Evolutionary conservation across 2,888 invertebrate species (phyloP), one percentile per base, ranked within the genome.

Genomic region (Drosophila testacea): DNA sequence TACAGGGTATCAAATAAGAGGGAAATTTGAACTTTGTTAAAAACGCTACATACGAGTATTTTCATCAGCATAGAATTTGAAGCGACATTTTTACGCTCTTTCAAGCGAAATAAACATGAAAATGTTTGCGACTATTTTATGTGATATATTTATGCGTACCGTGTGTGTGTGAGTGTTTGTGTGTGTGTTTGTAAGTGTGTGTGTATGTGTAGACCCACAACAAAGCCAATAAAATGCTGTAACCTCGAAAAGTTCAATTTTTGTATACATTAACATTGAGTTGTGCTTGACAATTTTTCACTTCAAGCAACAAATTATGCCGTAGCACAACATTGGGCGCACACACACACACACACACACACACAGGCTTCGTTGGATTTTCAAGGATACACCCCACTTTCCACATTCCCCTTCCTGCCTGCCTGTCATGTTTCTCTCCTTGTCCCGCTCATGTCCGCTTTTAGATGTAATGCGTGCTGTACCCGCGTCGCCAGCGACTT

Each of bases 41-140:
- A 50, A 73, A 55, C 16, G 50, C 39, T 34, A 34, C 50, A 64
- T 57, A 22, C 22, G 22, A 22, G 22, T 22, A 57, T 42, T 76
- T 63, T 60, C 34, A 39, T 68, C 52, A 69, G 44, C 63, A 70
- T 57, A 73, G 69, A 69, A 77, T 80, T 80, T 66, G 65, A 47
- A 75, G 81, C 79, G 72, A 76, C 75, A 85, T 85, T 89, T 84
- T 87, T 81, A 78, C 77, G 89, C 85, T 84, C 79, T 77, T 81
- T 72, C 85, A 85, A 85, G 86, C 89, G 88, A 88, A 90, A 88
- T 89, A 88, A 90, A 89, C 83, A 89, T 69, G 79, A 74, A 88
- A 74, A 88, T 85, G 75, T 79, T 74, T 76, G 81, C 57, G 70
- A 77, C 79, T 83, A 76, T 83, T 83, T 83, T 66, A 79, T 84